Conservation (phyloP, 1,140 invertebrate genomes). For the Bombus impatiens region DNA sequence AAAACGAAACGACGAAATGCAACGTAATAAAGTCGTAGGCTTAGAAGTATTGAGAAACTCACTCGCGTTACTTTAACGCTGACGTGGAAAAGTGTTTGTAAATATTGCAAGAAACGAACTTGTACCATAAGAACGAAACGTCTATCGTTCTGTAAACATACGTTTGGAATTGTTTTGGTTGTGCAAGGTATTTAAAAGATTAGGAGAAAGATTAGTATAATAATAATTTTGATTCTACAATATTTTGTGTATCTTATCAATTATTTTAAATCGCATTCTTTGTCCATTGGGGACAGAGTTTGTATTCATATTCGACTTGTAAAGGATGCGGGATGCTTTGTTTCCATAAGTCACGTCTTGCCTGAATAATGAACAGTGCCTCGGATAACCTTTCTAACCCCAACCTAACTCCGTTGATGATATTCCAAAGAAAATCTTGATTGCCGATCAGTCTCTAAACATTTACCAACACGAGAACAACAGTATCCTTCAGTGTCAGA, state of each 20-base stretch:
- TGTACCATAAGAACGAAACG: background rate
- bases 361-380: conserved; percentile 53
- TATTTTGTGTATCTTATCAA: no score
- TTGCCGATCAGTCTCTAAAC: conserved; percentile 15
- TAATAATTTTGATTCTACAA: no score
- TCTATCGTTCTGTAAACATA: no score
- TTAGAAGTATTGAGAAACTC: background rate
- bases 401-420: conserved; percentile 1
- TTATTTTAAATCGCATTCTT: background rate
- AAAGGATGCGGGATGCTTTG: conserved; percentile 21
- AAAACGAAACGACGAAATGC: conserved; percentile 32
- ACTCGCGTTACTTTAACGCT: background rate
- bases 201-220: no score
- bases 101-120: background rate
- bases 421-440: conserved; percentile 27
- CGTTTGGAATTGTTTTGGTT: no score
- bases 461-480: conserved; percentile 14
- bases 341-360: conserved; percentile 61
- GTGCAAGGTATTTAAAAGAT: no score
- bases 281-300: background rate
- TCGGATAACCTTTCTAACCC: conserved; percentile 41
- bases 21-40: background rate
- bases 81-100: conserved; percentile 38
- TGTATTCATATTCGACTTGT: background rate
- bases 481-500: background rate